A percentile compares a stretch with the other conserved stretches of the same genome.
These are phyloP conservation scores for Myopa testacea DNA, from an alignment of 2,888 invertebrate genomes.

Conservation along the genomic window DNA sequence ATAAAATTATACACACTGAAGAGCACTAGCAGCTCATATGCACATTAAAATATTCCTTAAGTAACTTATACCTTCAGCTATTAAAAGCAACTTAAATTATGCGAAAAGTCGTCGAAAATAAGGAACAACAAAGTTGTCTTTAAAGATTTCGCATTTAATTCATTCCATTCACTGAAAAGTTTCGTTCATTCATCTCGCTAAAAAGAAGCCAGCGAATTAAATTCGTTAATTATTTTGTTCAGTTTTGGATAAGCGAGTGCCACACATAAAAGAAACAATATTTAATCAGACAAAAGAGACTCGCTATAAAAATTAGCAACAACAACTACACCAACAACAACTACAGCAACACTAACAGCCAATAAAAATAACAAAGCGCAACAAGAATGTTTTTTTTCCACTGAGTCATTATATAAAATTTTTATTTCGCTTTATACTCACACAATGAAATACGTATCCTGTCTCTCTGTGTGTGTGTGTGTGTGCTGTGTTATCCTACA, in stretches of 20 bases:
- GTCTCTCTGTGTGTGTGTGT: no score
- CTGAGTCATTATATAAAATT: slow-evolving; percentile 1
- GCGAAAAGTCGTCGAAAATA: no score
- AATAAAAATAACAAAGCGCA: neutral
- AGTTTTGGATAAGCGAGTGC: neutral
- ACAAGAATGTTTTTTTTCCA: neutral
- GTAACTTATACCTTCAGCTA: no score
- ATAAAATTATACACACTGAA: no score
- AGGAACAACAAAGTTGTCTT: no score
- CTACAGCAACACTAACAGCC: neutral
- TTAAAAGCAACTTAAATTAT: no score
- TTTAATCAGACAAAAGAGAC: neutral
- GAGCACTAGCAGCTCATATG: no score
- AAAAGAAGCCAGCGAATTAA: neutral
- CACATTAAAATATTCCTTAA: no score
- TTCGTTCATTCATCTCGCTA: neutral
- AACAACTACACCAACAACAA: neutral
- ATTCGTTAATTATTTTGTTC: neutral
- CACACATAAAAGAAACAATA: neutral
- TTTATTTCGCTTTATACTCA: neutral
- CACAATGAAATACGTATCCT: neutral
- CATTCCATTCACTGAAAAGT: neutral
- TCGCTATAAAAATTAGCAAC: no score
- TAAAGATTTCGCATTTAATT: neutral
- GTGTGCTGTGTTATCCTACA: neutral